Evolutionary conservation across 2,113 vertebrate species (phyloP).

Genomic region (Pelecanus crispus): DNA sequence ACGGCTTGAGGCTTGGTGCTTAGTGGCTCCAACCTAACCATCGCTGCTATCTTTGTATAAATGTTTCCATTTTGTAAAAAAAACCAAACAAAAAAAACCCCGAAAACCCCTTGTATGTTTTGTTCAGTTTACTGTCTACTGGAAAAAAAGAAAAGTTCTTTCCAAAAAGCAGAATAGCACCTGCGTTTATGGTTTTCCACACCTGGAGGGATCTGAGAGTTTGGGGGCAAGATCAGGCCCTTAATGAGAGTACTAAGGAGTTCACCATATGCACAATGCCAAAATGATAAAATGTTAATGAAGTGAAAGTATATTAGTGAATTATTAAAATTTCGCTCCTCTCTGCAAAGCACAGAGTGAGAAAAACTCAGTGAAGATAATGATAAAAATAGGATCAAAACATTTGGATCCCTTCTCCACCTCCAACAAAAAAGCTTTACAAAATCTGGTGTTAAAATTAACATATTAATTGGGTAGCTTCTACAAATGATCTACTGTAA

Average conservation of each 20-base stretch:
- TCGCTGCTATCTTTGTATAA: background rate
- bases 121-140: background rate
- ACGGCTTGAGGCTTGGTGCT: background rate
- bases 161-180: background rate
- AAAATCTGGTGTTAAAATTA: slow-evolving; percentile 47
- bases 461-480: slow-evolving; percentile 39
- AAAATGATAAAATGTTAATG: slow-evolving; percentile 58
- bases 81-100: too few relatives aligned
- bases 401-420: slow-evolving; percentile 31
- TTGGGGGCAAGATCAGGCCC: background rate
- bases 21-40: background rate
- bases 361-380: slow-evolving; percentile 37
- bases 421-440: slow-evolving; percentile 26
- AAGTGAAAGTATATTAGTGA: slow-evolving; percentile 65
- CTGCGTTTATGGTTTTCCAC: background rate
- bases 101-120: background rate
- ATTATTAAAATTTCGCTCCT: slow-evolving; percentile 54
- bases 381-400: slow-evolving; percentile 58
- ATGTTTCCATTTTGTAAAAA: background rate
- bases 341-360: slow-evolving; percentile 32
- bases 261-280: slow-evolving; percentile 48
- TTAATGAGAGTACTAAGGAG: slow-evolving; percentile 33
- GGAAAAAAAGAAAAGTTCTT: slow-evolving; percentile 12
- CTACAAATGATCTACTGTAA: slow-evolving; percentile 26
- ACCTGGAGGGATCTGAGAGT: background rate